Percentiles rank a stretch among this genome's conserved stretches.
These are phyloP conservation scores for Pachypanchax playfairii DNA, from an alignment of 2,113 vertebrate species.

Conservation along the genomic window DNA sequence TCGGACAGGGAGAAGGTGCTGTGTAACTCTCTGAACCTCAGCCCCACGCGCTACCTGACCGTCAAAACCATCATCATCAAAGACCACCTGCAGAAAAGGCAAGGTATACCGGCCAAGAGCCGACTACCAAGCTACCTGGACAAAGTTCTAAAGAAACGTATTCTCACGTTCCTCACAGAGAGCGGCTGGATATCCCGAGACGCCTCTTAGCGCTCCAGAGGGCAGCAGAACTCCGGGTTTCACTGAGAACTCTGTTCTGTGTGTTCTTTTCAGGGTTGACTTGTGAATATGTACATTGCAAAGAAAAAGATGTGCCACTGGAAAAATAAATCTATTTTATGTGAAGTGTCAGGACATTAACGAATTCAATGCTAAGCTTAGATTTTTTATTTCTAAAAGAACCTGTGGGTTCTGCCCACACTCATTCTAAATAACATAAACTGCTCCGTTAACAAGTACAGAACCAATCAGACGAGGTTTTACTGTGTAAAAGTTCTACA, in stretches of 20 bases:
- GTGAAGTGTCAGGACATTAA: slow-evolving; percentile 23
- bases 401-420: slow-evolving; percentile 7
- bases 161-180: slow-evolving; percentile 94
- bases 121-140: slow-evolving; percentile 95
- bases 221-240: too few relatives aligned
- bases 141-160: slow-evolving; percentile 95
- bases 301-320: slow-evolving; percentile 27
- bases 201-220: slow-evolving; percentile 82
- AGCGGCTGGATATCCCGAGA: slow-evolving; percentile 98
- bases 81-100: slow-evolving; percentile 95
- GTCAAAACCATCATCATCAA: slow-evolving; percentile 98
- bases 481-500: too few relatives aligned
- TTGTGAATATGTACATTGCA: slow-evolving; percentile 63
- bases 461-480: too few relatives aligned
- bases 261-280: slow-evolving; percentile 21
- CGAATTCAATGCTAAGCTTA: slow-evolving; percentile 18
- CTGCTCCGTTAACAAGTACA: too few relatives aligned
- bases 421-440: slow-evolving; percentile 6
- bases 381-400: slow-evolving; percentile 60
- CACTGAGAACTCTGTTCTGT: background rate
- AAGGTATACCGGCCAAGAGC: slow-evolving; percentile 95
- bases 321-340: slow-evolving; percentile 57
- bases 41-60: slow-evolving; percentile 92
- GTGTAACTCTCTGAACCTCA: slow-evolving; percentile 91
- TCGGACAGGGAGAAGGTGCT: slow-evolving; percentile 96